Evolutionary conservation across 2,113 vertebrate species (phyloP).

Genomic region (Oxyruncus cristatus): DNA sequence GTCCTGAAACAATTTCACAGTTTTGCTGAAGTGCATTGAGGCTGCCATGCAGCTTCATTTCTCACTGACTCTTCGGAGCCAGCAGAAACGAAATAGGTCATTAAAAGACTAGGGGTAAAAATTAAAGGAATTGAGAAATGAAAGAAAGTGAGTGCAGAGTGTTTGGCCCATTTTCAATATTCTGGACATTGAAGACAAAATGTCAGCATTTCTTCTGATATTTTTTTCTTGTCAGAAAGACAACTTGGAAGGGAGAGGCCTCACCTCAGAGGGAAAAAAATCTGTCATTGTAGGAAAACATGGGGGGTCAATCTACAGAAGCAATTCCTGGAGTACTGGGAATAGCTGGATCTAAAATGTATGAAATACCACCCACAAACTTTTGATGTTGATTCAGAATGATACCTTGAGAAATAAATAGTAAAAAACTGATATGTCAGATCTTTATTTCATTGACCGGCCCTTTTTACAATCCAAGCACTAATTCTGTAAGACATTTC

Average conservation of each 20-base stretch:
- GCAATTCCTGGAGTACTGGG: not conserved
- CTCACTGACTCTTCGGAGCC: not conserved
- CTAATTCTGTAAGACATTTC: not conserved
- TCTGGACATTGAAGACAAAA: not conserved
- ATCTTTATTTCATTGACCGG: not conserved
- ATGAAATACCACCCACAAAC: not conserved
- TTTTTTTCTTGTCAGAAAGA: not conserved
- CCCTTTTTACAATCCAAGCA: not conserved
- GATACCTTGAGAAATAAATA: not conserved
- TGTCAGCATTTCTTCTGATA: not conserved
- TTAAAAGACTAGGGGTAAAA: not conserved
- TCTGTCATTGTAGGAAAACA: not conserved
- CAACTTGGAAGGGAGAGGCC: not conserved
- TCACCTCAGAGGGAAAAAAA: not conserved
- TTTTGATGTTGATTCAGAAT: not conserved
- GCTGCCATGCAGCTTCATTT: not conserved
- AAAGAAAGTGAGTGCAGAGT: not conserved
- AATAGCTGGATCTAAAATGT: not conserved
- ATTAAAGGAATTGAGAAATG: not conserved
- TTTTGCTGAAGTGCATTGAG: not conserved
- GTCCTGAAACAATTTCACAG: not conserved
- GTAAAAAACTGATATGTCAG: not conserved
- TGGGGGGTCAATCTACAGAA: not conserved
- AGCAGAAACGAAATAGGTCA: accelerated
- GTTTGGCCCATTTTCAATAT: not conserved